A percentile compares a stretch with the other conserved stretches of the same genome.
Conservation (phyloP, 2,888 invertebrate species). For the Monopis laevigella region DNA sequence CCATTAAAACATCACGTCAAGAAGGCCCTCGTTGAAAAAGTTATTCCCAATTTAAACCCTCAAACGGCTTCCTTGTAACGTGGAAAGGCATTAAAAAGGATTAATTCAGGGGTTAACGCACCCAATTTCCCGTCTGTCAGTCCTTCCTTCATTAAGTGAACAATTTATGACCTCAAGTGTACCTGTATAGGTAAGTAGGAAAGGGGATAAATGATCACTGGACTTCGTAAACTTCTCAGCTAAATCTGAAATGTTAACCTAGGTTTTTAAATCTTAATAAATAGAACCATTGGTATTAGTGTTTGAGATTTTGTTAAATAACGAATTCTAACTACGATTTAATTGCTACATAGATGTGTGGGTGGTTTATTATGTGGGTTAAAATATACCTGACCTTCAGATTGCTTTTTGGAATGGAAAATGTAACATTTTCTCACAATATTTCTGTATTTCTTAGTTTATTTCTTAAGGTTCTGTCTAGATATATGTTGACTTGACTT, state of each 20-base stretch:
- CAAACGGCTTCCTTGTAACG: conserved; percentile 4
- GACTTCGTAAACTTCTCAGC: not conserved
- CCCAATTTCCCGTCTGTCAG: conserved; percentile 24
- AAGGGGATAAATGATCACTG: not conserved
- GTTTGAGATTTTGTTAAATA: not conserved
- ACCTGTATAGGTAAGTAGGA: conserved; percentile 5
- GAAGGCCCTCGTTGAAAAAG: not conserved
- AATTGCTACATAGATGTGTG: not conserved
- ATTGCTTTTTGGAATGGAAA: not conserved
- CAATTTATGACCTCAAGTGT: conserved; percentile 19
- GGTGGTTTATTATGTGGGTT: not conserved
- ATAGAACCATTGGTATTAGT: not conserved
- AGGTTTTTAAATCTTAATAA: not conserved
- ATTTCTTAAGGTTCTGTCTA: too few relatives aligned
- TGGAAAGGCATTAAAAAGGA: conserved; percentile 15
- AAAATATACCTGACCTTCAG: not conserved
- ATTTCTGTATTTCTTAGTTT: too few relatives aligned
- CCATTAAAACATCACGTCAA: too few relatives aligned
- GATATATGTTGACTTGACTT: too few relatives aligned
- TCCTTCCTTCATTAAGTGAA: conserved; percentile 20
- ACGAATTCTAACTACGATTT: not conserved
- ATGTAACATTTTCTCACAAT: too few relatives aligned
- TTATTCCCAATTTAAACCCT: not conserved
- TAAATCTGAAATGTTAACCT: not conserved
- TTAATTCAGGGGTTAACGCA: conserved; percentile 21